phyloP scores from a whole-genome alignment of 2,888 invertebrate genomes.

The Callimorpha dominula region DNA sequence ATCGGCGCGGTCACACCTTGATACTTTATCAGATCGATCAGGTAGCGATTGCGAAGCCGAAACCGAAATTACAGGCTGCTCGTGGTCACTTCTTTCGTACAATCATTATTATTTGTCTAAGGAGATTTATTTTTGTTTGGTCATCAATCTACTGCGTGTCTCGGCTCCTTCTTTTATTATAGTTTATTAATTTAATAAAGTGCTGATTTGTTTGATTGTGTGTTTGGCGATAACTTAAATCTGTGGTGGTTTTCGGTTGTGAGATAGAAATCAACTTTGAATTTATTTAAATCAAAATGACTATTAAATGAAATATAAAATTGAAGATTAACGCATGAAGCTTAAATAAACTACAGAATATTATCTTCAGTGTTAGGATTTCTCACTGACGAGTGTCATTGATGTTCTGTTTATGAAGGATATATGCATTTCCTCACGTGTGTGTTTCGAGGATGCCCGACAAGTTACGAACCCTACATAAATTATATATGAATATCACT shows the following conservation, averaged over 20 bases:
- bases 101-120: conserved; percentile 55
- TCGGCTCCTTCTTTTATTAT: background rate
- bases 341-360: background rate
- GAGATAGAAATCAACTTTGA: too few species aligned
- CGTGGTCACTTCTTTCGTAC: conserved; percentile 56
- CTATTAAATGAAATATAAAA: too few species aligned
- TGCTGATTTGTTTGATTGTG: conserved; percentile 25
- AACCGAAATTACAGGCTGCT: conserved; percentile 50
- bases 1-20: conserved; percentile 69
- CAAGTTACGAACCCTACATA: too few species aligned
- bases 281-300: too few species aligned
- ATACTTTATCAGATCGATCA: conserved; percentile 70
- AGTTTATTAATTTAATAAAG: conserved; percentile 26
- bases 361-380: background rate
- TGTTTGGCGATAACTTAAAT: background rate
- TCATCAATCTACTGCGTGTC: conserved; percentile 21
- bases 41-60: conserved; percentile 60
- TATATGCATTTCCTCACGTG: too few species aligned
- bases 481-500: too few species aligned
- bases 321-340: background rate
- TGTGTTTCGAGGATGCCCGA: too few species aligned
- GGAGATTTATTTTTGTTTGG: conserved; percentile 46
- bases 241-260: background rate
- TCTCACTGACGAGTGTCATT: background rate
- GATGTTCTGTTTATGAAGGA: background rate